These are phyloP conservation scores for Chrysaora quinquecirrha DNA, from an alignment of 30 jellyfish, hydroid and myxozoan genomes.

Conservation along the genomic window DNA sequence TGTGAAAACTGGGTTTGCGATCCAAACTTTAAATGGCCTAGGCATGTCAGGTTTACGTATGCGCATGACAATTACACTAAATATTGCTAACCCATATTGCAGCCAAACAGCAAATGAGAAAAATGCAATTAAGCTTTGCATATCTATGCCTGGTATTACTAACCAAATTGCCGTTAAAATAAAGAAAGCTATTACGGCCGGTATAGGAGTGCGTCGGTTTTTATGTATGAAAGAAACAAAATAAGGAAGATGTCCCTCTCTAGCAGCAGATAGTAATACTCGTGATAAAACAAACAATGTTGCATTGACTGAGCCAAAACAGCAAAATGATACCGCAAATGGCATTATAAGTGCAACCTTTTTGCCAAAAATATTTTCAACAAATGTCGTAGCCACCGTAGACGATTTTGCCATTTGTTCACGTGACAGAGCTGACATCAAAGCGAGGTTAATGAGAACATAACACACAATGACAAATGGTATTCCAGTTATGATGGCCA, in stretches of 20 bases:
- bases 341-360: slow-evolving; percentile 36
- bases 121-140: neutral
- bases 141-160: slow-evolving; percentile 57
- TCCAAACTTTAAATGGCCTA: slow-evolving; percentile 62
- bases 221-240: slow-evolving; percentile 48
- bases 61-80: no score
- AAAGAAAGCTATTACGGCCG: slow-evolving; percentile 41
- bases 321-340: slow-evolving; percentile 33
- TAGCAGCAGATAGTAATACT: slow-evolving; percentile 58
- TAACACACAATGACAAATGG: no score
- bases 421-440: slow-evolving; percentile 39
- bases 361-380: slow-evolving; percentile 48
- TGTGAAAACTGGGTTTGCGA: slow-evolving; percentile 38
- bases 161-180: slow-evolving; percentile 33
- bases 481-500: no score
- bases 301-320: slow-evolving; percentile 39
- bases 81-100: no score
- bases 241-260: no score
- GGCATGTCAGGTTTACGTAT: slow-evolving; percentile 40
- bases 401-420: slow-evolving; percentile 32
- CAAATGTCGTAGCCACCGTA: slow-evolving; percentile 64
- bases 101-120: no score
- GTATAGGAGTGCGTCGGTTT: slow-evolving; percentile 56
- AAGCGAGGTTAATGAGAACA: no score
- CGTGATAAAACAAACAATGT: slow-evolving; percentile 30